Base-by-base conservation (phyloP, 2,888 invertebrate genomes). In the Oscheius sp. region DNA sequence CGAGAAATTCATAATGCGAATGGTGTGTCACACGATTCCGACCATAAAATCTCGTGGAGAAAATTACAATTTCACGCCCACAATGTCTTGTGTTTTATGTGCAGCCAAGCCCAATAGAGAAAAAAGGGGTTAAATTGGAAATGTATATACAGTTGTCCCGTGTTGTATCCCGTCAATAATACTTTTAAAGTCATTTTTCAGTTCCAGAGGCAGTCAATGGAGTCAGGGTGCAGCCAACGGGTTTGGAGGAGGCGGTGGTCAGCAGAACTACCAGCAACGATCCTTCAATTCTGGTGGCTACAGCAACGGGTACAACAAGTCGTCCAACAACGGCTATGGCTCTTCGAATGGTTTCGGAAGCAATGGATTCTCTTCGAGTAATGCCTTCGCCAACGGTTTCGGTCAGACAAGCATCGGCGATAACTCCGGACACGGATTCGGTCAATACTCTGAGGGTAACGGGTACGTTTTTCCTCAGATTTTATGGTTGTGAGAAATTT, bases 141-240 rank as follows among this genome's bases (percentile, higher is more conserved):
- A 21, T 21, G 21, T 21, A 21, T 21, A 21, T 21, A 21, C 21
- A 21, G 21, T 21, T 21, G 21, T 21, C 21, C 21, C 21, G 21
- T 21, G 21, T 21, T 21, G 21, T 21, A 21, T 21, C 21, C 21
- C 21, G 21, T 21, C 21, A 21, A 21, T 21, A 21, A 21, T 13
- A 9, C 11, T 53, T 21, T 53, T 29, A 53, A 53, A 11, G 3
- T 53, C n/a, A 53, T 53, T 53, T 3, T 13, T 29, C 53, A 53
- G 29, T 53, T 53, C 29, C 53, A 53, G 53, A 53, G 29, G 29
- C 29, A 11, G 53, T 21, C 53, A 53, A 53, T 53, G 53, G 53
- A 53, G 53, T 29, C 53, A 53, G 53, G 53, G 53, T 53, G 53
- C 53, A 53, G 42, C 42, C 42, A 53, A 53, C 53, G 53, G 53